Percentiles rank a stretch among this genome's conserved stretches.
These are phyloP conservation scores for Panagrolaimus sp. DNA, from an alignment of 1,140 invertebrate species.

Conservation along the genomic window DNA sequence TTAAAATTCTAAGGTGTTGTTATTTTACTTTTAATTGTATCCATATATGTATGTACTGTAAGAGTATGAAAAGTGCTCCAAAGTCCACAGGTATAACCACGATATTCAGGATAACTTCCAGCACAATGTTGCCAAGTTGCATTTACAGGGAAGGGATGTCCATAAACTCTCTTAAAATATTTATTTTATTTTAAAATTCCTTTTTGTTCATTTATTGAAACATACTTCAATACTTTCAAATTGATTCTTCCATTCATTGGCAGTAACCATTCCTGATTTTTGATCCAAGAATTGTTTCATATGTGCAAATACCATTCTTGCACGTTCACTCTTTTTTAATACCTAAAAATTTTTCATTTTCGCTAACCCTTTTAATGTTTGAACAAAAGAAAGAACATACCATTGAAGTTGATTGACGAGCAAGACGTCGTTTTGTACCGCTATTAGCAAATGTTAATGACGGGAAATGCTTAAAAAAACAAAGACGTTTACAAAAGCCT, in stretches of 20 bases:
- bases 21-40: slow-evolving; percentile 56
- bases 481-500: neutral
- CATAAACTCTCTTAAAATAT: slow-evolving; percentile 31
- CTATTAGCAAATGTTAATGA: slow-evolving; percentile 36
- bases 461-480: slow-evolving; percentile 39
- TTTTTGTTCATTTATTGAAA: slow-evolving; percentile 38
- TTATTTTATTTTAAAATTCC: slow-evolving; percentile 29
- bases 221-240: slow-evolving; percentile 52
- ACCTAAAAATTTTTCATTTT: slow-evolving; percentile 25
- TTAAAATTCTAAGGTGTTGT: slow-evolving; percentile 10
- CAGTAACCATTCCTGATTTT: slow-evolving; percentile 30
- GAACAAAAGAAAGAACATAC: slow-evolving; percentile 22
- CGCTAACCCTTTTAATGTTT: slow-evolving; percentile 19
- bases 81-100: slow-evolving; percentile 89
- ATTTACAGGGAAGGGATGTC: slow-evolving; percentile 61
- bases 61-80: slow-evolving; percentile 92
- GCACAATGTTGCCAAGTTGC: slow-evolving; percentile 75
- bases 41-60: slow-evolving; percentile 72
- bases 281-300: slow-evolving; percentile 44
- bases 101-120: slow-evolving; percentile 69
- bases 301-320: slow-evolving; percentile 50
- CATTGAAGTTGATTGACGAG: slow-evolving; percentile 30
- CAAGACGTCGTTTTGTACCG: slow-evolving; percentile 27
- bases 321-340: slow-evolving; percentile 49
- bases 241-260: slow-evolving; percentile 48